Evolutionary conservation across 2,797 vertebrate genomes (phyloP).

Genomic region (Aulostomus chinensis): DNA sequence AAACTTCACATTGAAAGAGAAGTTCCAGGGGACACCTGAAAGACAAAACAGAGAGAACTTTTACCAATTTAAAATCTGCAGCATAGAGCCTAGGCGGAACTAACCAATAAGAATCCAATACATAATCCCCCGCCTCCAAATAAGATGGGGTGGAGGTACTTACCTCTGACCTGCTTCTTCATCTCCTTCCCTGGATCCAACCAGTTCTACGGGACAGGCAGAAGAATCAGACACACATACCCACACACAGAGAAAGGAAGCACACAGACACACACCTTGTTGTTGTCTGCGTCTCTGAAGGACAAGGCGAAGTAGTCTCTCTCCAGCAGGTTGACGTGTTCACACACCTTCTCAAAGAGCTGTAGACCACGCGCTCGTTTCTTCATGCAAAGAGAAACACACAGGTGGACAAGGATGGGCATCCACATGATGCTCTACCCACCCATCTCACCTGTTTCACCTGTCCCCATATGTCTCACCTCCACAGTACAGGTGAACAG

Average conservation of each 20-base stretch:
- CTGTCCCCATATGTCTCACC: slow-evolving; percentile 66
- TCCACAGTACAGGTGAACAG: slow-evolving; percentile 90
- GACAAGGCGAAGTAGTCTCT: slow-evolving; percentile 93
- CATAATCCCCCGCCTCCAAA: too few relatives aligned
- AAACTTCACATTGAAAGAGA: slow-evolving; percentile 97
- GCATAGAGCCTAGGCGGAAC: too few relatives aligned
- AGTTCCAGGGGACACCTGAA: slow-evolving; percentile 92
- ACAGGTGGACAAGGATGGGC: too few relatives aligned
- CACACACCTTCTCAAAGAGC: slow-evolving; percentile 92
- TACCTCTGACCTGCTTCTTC: slow-evolving; percentile 98
- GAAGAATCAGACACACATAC: neutral
- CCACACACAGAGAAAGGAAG: neutral
- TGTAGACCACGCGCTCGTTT: slow-evolving; percentile 90
- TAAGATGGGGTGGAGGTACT: slow-evolving; percentile 58
- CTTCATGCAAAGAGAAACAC: slow-evolving; percentile 65
- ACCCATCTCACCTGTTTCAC: slow-evolving; percentile 63
- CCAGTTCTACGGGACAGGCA: slow-evolving; percentile 86
- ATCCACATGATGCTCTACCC: too few relatives aligned
- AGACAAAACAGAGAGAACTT: neutral
- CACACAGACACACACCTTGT: slow-evolving; percentile 80
- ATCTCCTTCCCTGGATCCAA: slow-evolving; percentile 95
- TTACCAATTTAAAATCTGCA: too few relatives aligned
- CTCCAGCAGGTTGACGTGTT: slow-evolving; percentile 94
- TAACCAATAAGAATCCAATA: too few relatives aligned
- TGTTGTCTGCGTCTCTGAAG: slow-evolving; percentile 91